Evolutionary conservation across 2,797 vertebrate species (phyloP), one percentile per base, ranked within the genome.

Genomic region (Karalla daura): DNA sequence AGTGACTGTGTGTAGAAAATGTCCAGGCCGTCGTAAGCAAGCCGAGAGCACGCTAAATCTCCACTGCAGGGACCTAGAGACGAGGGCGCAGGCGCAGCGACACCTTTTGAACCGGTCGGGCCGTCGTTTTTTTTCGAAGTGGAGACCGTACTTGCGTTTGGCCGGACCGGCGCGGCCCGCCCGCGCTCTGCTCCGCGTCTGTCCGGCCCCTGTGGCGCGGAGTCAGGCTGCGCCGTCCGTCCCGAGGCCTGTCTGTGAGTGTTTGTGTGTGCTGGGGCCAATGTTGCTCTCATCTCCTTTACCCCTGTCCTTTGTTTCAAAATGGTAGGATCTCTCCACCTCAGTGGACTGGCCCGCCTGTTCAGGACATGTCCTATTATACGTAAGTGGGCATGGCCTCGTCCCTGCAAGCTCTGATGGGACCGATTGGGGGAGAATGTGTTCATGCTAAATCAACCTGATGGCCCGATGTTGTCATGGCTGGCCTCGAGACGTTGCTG

Each of bases 301-400:
- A 80, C 80, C 71, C 61, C 73, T 85, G 65, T 86, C 63, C 67
- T 89, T 84, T 87, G 73, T 87, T 81, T 80, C 74, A 62, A 74
- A 83, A 78, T 74, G 66, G 76, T 88, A 94, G 93, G 92, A 93
- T 93, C 83, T 92, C 92, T 58, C 90, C 92, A 86, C 87, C 91
- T 65, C 93, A 91, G 51, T 94, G 92, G 93, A 56, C 81, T 47
- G 90, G 86, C 66, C 88, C 90, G 21, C 65, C 86, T 74, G 2
- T 50, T 71, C 92, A 81, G 78, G 92, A 94, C 80, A 88, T 90
- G 90, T 89, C 91, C 67, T 93, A 89, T 86, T 93, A 92, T 90
- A 88, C 89, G 93, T 94, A 93, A 93, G 92, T 93, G 86, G 82
- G 62, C 83, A 63, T 70, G 81, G 67, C 78, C 66, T 74, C 47